Evolutionary conservation across 2,797 vertebrate genomes (phyloP).

Genomic region (Helicolenus hilgendorfi): DNA sequence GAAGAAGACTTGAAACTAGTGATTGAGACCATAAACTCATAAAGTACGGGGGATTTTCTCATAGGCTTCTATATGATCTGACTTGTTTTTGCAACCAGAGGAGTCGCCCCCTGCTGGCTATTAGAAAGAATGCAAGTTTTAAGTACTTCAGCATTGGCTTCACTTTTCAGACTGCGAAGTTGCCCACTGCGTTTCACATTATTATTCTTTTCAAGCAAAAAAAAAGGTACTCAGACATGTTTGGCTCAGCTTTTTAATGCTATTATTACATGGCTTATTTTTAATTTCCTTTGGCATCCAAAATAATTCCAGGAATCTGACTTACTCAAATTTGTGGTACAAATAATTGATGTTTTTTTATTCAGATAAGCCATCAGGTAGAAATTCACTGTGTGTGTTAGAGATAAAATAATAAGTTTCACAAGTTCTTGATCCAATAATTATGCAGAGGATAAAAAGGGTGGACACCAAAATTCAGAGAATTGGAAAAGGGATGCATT

Average conservation of each 20-base stretch:
- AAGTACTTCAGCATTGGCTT: accelerated
- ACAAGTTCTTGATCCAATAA: neutral
- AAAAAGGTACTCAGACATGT: neutral
- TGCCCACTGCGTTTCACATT: neutral
- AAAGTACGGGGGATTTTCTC: accelerated
- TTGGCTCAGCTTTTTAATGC: neutral
- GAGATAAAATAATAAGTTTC: neutral
- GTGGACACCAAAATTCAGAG: neutral
- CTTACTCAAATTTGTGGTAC: neutral
- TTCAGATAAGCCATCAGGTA: neutral
- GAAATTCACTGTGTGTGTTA: neutral
- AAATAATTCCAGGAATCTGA: neutral
- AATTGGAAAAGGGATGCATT: neutral
- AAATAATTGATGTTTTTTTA: neutral
- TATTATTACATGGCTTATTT: neutral
- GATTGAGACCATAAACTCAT: too few relatives aligned
- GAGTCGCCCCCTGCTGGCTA: too few relatives aligned
- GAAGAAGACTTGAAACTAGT: too few relatives aligned
- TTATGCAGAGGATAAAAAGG: neutral
- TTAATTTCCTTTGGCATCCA: neutral
- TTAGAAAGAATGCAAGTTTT: too few relatives aligned
- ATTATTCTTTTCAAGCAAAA: neutral
- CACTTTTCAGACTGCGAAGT: too few relatives aligned
- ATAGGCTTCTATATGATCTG: too few relatives aligned
- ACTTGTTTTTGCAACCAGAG: accelerated